Percentiles rank a stretch among this genome's conserved stretches.
phyloP scores from a whole-genome alignment of 64 coral and sea anemone species.

The Stichodactyla helianthus region DNA sequence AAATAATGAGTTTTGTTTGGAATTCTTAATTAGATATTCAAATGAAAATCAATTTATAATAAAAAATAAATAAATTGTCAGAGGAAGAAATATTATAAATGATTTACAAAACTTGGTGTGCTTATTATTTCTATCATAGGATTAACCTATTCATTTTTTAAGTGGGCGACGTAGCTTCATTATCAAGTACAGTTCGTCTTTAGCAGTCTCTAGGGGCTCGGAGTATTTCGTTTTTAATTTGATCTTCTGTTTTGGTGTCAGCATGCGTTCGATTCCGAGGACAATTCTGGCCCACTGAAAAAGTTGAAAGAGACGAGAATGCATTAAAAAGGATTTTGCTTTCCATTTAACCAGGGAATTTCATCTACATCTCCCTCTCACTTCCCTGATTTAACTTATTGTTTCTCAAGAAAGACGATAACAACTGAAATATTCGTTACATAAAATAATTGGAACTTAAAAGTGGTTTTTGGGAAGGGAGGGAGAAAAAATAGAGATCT shows the following conservation, averaged over 20 bases:
- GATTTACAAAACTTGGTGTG: neutral
- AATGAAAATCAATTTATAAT: neutral
- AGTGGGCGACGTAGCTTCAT: conserved; percentile 44
- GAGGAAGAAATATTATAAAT: neutral
- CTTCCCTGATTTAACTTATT: too few relatives aligned
- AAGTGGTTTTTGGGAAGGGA: too few relatives aligned
- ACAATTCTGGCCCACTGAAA: conserved; percentile 53
- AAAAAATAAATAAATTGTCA: neutral
- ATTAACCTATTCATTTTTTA: neutral
- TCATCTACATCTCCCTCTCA: too few relatives aligned
- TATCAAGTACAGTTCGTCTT: conserved; percentile 24
- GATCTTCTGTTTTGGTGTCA: conserved; percentile 38
- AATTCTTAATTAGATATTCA: too few relatives aligned
- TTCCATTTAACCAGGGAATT: too few relatives aligned
- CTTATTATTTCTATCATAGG: neutral
- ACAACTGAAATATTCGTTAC: too few relatives aligned
- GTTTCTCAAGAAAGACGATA: too few relatives aligned
- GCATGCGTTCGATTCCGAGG: conserved; percentile 48
- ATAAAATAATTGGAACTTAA: too few relatives aligned
- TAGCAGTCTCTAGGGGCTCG: conserved; percentile 8
- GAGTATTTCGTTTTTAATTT: conserved; percentile 32
- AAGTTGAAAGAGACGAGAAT: neutral
- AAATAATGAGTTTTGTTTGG: too few relatives aligned
- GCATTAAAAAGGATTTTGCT: neutral
- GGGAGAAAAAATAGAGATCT: too few relatives aligned